These are phyloP conservation scores for Chrysocyon brachyurus DNA, from an alignment of 2,797 vertebrate genomes.

Conservation along the genomic window DNA sequence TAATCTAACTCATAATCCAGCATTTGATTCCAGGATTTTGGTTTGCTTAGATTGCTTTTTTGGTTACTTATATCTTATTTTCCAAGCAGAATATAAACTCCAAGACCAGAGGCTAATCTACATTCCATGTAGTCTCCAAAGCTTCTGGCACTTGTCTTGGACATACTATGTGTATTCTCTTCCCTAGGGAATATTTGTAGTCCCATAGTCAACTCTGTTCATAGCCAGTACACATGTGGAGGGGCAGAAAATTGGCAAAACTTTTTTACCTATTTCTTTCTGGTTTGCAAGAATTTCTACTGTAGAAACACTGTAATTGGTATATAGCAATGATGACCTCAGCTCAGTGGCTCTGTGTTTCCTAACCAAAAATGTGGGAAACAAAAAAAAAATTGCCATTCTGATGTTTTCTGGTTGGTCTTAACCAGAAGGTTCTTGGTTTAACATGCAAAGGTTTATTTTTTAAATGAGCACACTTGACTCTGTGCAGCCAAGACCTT, in stretches of 20 bases:
- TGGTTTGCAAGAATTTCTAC: slow-evolving; percentile 11
- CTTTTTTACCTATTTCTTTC: not conserved
- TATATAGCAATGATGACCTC: not conserved
- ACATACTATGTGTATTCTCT: not conserved
- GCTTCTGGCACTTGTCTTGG: not conserved
- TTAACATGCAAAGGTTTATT: not conserved
- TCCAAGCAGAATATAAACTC: not conserved
- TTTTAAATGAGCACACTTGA: not conserved
- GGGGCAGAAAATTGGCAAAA: not conserved
- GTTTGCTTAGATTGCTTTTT: slow-evolving; percentile 19
- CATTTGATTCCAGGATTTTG: not conserved
- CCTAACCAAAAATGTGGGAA: not conserved
- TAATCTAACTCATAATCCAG: not conserved
- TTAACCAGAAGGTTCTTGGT: slow-evolving; percentile 20
- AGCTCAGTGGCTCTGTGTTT: not conserved
- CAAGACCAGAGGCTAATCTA: not conserved
- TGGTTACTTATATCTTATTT: not conserved
- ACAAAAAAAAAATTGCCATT: not conserved
- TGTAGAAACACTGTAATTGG: not conserved
- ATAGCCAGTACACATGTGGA: not conserved
- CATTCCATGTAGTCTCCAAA: not conserved
- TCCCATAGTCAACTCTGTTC: not conserved
- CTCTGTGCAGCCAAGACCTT: not conserved
- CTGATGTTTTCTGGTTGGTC: not conserved
- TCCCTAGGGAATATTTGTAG: not conserved